These are phyloP conservation scores for Tribolium freemani DNA, from an alignment of 2,888 invertebrate species.

Conservation along the genomic window DNA sequence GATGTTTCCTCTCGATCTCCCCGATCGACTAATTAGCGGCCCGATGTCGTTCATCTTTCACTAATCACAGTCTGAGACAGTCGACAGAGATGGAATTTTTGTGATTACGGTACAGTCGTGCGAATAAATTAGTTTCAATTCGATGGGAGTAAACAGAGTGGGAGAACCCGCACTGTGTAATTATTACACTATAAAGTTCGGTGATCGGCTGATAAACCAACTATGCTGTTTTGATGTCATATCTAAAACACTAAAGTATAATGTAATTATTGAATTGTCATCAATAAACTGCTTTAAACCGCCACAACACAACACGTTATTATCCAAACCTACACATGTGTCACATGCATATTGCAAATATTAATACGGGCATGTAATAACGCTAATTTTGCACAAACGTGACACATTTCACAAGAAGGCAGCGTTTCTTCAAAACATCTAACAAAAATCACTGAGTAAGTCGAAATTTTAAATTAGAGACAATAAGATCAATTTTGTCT, in stretches of 20 bases:
- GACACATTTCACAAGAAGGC: neutral
- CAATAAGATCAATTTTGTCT: too few relatives aligned
- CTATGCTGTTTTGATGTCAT: slow-evolving; percentile 16
- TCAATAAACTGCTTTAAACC: slow-evolving; percentile 24
- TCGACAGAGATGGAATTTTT: slow-evolving; percentile 15
- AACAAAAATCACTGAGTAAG: too few relatives aligned
- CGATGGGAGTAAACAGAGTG: neutral
- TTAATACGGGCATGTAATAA: neutral
- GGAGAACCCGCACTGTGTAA: slow-evolving; percentile 7
- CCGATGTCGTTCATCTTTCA: slow-evolving; percentile 41
- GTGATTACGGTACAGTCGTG: neutral
- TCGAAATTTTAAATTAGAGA: too few relatives aligned
- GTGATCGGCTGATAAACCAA: slow-evolving; percentile 20
- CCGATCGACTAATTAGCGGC: slow-evolving; percentile 47
- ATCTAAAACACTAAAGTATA: slow-evolving; percentile 29
- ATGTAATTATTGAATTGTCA: slow-evolving; percentile 32
- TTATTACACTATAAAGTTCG: slow-evolving; percentile 21
- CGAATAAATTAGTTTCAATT: neutral
- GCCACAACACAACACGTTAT: neutral
- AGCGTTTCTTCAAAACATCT: too few relatives aligned
- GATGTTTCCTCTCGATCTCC: slow-evolving; percentile 58
- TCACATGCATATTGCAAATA: neutral
- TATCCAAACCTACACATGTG: slow-evolving; percentile 17
- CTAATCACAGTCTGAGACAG: slow-evolving; percentile 33
- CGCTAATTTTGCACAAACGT: neutral